Evolutionary conservation across 2,888 invertebrate genomes (phyloP).

Genomic region (Papilio elwesi): DNA sequence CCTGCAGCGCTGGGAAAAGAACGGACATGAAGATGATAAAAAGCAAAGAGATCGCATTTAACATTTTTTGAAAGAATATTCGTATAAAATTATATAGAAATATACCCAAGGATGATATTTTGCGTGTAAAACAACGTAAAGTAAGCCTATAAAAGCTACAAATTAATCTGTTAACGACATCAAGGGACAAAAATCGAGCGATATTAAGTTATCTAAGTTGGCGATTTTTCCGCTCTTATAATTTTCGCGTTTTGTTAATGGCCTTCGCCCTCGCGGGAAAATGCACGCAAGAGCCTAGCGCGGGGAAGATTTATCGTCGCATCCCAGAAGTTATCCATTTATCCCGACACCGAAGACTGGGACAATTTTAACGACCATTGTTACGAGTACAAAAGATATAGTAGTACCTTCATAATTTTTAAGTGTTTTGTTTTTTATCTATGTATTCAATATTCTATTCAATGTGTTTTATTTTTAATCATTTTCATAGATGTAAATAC

Average conservation of each 20-base stretch:
- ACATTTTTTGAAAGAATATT: not conserved
- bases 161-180: not conserved
- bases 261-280: constrained; percentile 26
- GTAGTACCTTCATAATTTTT: not conserved
- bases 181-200: not conserved
- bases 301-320: constrained; percentile 32
- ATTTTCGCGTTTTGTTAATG: constrained; percentile 23
- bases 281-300: constrained; percentile 25
- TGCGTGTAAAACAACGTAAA: not conserved
- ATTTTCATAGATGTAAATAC: too few relatives aligned
- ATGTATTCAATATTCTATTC: not conserved
- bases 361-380: constrained; percentile 21
- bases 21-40: not conserved
- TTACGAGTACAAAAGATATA: not conserved
- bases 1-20: too few relatives aligned
- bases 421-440: constrained; percentile 1
- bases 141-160: not conserved
- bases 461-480: not conserved
- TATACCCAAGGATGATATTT: not conserved
- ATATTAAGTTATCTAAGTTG: not conserved
- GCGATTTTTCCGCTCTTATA: constrained; percentile 5
- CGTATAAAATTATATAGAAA: not conserved
- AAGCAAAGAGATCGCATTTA: too few relatives aligned
- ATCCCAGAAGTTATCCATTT: constrained; percentile 23
- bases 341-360: constrained; percentile 17